Percentiles rank a stretch among this genome's conserved stretches.
These are phyloP conservation scores for Solenopsis fugax DNA, from an alignment of 1,140 invertebrate species.

Conservation along the genomic window DNA sequence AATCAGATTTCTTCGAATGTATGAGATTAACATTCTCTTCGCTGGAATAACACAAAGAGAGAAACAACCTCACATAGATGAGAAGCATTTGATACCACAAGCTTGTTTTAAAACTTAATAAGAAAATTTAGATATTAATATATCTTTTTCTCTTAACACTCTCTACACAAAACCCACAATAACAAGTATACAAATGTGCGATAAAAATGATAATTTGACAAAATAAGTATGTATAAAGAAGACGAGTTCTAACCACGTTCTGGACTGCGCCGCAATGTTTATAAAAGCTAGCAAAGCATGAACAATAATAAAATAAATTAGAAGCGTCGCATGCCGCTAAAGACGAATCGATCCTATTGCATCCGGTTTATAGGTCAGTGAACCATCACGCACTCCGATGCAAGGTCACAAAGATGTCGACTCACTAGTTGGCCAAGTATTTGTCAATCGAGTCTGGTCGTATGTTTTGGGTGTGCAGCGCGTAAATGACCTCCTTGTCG, in stretches of 20 bases:
- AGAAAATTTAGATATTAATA: conserved; percentile 11
- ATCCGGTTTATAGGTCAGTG: conserved; percentile 19
- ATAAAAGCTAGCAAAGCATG: not conserved
- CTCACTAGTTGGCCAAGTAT: conserved; percentile 97
- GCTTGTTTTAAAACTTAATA: conserved; percentile 32
- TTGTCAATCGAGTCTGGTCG: conserved; percentile 94
- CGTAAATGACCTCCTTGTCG: conserved; percentile 97
- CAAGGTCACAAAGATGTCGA: conserved; percentile 75
- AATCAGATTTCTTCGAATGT: conserved; percentile 90
- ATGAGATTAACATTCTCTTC: conserved; percentile 93
- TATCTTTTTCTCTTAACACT: not conserved
- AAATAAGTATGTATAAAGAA: not conserved
- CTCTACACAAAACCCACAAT: not conserved
- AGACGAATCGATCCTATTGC: not conserved
- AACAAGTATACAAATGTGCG: not conserved
- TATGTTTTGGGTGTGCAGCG: conserved; percentile 97
- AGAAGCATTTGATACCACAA: conserved; percentile 44
- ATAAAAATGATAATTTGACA: not conserved
- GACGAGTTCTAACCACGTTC: not conserved
- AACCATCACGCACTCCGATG: not conserved
- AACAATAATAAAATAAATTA: not conserved
- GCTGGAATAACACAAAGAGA: conserved; percentile 87
- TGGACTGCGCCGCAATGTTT: not conserved
- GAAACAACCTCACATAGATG: conserved; percentile 10
- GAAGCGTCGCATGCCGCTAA: not conserved